phyloP scores from a whole-genome alignment of 2,797 vertebrate species.

The Paratrypauchen microcephalus region DNA sequence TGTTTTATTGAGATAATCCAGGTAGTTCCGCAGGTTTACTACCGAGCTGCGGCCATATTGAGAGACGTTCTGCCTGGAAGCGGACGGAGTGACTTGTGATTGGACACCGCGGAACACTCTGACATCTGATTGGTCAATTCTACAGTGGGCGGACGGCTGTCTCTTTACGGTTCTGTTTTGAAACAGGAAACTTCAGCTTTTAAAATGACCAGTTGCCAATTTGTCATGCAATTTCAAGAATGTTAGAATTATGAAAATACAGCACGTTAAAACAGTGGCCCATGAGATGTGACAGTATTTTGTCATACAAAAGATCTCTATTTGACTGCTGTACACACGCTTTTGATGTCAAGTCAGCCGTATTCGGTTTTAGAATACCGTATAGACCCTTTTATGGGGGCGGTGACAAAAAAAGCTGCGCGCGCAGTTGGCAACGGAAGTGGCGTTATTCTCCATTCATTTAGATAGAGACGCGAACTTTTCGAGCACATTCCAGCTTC shows the following conservation, averaged over 20 bases:
- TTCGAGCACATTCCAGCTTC: no score
- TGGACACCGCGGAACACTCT: conserved; percentile 24
- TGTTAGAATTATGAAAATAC: neutral
- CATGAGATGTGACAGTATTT: no score
- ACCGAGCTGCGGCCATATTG: conserved; percentile 71
- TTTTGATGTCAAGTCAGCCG: no score
- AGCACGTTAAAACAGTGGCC: neutral
- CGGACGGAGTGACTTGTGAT: conserved; percentile 30
- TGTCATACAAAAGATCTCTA: no score
- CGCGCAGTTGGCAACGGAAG: no score
- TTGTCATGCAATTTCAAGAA: neutral
- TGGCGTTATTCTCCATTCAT: no score
- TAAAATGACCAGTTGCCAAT: neutral
- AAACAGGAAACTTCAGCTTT: conserved; percentile 29
- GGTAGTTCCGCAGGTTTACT: conserved; percentile 4
- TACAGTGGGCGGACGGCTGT: neutral
- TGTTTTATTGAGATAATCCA: neutral
- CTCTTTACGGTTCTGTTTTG: conserved; percentile 37
- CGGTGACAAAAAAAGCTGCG: no score
- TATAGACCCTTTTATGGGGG: no score
- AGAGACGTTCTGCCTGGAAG: conserved; percentile 32
- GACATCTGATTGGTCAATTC: conserved; percentile 43
- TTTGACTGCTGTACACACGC: no score
- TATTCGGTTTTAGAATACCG: no score
- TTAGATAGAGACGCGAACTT: no score